Evolutionary conservation across 64 coral and sea anemone genomes (phyloP), one percentile per base, ranked within the genome.

Genomic region (Montipora cactus): DNA sequence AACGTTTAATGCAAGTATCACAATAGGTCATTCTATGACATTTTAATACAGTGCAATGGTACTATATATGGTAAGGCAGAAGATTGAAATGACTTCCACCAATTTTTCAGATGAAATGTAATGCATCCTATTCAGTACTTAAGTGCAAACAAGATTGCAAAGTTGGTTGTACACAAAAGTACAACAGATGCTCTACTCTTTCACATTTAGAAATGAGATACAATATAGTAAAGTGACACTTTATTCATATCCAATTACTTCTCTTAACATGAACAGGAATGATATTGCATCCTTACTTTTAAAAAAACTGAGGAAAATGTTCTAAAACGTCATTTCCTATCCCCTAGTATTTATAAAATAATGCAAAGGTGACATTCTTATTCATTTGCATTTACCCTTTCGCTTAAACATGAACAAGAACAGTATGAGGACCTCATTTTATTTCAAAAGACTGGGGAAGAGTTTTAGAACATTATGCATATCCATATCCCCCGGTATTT

Each of bases 211-310:
- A 46, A 8, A 48, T 59, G 11, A 59, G 75, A 48, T 46, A 47
- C 75, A 77, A 79, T 53, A 79, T 55, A n/a, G 5, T n/a, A 79
- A 79, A 79, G 16, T 52, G 22, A 23, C 1, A 16, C 74, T 76
- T 76, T 76, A 76, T 76, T 76, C 74, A 76, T 45, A 37, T 25
- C 21, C 21, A 1, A 44, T 44, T 49, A 51, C 47, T 67, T 67
- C 64, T 4, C 16, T 79, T 79, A 45, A 79, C 77, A 16, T 79
- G 48, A 79, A 79, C 77, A 79, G n/a, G 77, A 79, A 51, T 18
- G 52, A 55, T 7, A 55, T 7, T 55, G 52, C 23, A 45, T 44
- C 44, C 37, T 77, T 10, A 48, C 7, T 77, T 77, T 77, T 49
- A 5, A 47, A 77, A 47, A 49, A 15, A 77, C 4, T 28, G 44